A percentile compares a stretch with the other conserved stretches of the same genome.
These are phyloP conservation scores for Centropus unirufus DNA, from an alignment of 2,113 vertebrate genomes.

Conservation along the genomic window DNA sequence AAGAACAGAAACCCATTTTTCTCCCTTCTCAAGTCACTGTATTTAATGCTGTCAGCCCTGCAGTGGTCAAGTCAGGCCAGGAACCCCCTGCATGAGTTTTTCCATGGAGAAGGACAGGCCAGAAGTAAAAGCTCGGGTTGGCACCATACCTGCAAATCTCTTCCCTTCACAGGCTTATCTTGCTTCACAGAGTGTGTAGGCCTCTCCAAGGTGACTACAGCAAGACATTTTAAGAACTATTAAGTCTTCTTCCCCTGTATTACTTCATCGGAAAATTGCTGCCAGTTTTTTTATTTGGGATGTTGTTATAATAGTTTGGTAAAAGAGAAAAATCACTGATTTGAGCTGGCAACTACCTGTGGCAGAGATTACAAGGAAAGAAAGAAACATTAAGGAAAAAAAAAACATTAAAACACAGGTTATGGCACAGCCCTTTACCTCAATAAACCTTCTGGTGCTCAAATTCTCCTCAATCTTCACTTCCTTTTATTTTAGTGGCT, in stretches of 20 bases:
- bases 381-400: not conserved
- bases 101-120: not conserved
- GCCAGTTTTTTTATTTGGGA: not conserved
- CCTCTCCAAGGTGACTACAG: not conserved
- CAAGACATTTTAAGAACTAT: not conserved
- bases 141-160: not conserved
- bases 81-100: accelerated
- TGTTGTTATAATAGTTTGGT: not conserved
- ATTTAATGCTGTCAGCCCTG: not conserved
- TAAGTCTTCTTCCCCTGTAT: not conserved
- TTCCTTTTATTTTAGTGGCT: not conserved
- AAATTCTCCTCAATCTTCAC: not conserved
- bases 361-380: not conserved
- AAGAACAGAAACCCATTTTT: not conserved
- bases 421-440: not conserved
- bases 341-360: not conserved
- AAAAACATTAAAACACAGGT: accelerated
- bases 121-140: not conserved
- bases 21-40: not conserved
- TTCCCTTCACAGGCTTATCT: not conserved
- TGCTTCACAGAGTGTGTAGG: not conserved
- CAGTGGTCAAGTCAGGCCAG: not conserved
- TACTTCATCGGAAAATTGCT: not conserved
- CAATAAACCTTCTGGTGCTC: not conserved
- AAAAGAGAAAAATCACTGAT: not conserved